Evolutionary conservation across 1,140 invertebrate species (phyloP), one percentile per base, ranked within the genome.

Genomic region (Hypsibius dujardini): DNA sequence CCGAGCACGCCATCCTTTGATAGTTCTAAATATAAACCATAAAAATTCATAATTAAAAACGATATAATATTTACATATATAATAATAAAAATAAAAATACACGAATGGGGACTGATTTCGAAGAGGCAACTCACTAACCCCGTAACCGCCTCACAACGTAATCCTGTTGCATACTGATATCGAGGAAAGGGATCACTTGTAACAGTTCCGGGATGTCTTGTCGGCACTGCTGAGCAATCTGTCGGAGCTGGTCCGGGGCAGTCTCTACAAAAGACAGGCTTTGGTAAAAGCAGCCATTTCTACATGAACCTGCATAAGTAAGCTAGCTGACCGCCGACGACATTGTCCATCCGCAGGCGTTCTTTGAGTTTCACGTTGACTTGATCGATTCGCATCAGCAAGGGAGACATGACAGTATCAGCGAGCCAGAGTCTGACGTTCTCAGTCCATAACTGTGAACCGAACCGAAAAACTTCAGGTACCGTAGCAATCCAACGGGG

Each of bases 121-220:
- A n/a, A 56, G n/a, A 56, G 50, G 50, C 7, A 56, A 7, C 7
- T 56, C 45, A 3, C 42, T 7, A 3, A 67, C 62, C 62, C 45
- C 42, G 7, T 14, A 67, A 42, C 3, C 62, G 62, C 45, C 45
- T 67, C 3, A 67, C 3, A 42, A 67, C 7, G 42, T 67, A 67
- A 42, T 67, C 62, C 42, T 67, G 62, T 42, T 67, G 62, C 42
- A 67, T 67, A 42, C 7, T 67, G 62, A 67, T 67, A 3, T 67
- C 62, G 12, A 67, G 42, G 42, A 67, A 67, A 14, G 62, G 62
- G 42, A 67, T 67, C 12, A 67, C 42, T 42, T 67, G 62, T 42
- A 67, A 14, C 42, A 67, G 62, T 42, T 67, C 62, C 7, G 62
- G 62, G 45, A 67, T 67, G 3, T 67, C 3, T 42, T 67, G 62